Conservation (phyloP, 2,888 invertebrate species). For the Brachylomia viminalis region DNA sequence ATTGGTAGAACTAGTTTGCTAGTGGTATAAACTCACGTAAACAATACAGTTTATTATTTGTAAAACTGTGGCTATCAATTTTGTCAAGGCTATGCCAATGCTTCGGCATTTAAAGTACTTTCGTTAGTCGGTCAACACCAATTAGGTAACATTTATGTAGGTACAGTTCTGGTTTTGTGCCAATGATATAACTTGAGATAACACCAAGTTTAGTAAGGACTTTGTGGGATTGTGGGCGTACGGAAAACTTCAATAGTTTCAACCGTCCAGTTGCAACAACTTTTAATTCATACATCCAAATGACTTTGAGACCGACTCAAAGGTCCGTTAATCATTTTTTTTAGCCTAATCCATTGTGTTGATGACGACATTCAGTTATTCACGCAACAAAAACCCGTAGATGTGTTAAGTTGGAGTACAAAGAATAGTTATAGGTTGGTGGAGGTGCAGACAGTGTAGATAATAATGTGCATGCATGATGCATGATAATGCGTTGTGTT, state of each 20-base stretch:
- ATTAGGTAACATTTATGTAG: constrained; percentile 64
- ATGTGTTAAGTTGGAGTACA: constrained; percentile 32
- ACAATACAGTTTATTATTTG: constrained; percentile 47
- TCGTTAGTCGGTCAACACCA: constrained; percentile 64
- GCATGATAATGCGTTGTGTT: constrained; percentile 53
- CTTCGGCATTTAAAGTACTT: constrained; percentile 61
- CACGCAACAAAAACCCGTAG: constrained; percentile 48
- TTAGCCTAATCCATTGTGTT: constrained; percentile 45
- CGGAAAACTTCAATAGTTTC: constrained; percentile 6
- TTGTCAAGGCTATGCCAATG: constrained; percentile 62
- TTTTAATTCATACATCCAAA: constrained; percentile 6
- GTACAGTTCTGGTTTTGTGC: constrained; percentile 47
- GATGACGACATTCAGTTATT: constrained; percentile 57
- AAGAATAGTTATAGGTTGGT: constrained; percentile 35
- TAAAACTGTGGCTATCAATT: constrained; percentile 37
- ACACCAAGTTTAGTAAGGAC: constrained; percentile 35
- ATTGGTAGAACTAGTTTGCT: constrained; percentile 5
- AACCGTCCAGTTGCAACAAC: constrained; percentile 9
- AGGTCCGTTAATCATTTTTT: constrained; percentile 42
- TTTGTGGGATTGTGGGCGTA: constrained; percentile 18
- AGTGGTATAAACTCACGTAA: constrained; percentile 16
- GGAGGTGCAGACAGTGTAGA: constrained; percentile 48
- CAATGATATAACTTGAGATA: constrained; percentile 63
- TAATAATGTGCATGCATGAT: constrained; percentile 50
- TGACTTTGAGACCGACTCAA: constrained; percentile 28